phyloP scores from a whole-genome alignment of 2,113 vertebrate species.

The Anas platyrhynchos region DNA sequence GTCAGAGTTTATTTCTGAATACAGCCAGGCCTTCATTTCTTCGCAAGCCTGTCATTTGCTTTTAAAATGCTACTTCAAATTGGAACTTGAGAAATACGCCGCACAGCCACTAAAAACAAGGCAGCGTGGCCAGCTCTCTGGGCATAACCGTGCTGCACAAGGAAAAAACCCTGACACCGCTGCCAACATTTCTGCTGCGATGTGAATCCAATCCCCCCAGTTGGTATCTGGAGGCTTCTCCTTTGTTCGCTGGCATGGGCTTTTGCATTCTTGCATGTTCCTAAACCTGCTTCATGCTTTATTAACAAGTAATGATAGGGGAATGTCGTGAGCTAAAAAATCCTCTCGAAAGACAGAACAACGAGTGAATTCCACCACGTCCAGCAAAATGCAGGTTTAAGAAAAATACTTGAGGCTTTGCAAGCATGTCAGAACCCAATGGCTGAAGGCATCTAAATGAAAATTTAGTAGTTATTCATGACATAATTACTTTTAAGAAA shows the following conservation, averaged over 20 bases:
- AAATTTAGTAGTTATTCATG: background rate
- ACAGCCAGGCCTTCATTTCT: conserved; percentile 32
- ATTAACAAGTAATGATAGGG: background rate
- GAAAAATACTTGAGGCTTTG: background rate
- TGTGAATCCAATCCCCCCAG: background rate
- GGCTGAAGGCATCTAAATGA: background rate
- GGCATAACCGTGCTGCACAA: background rate
- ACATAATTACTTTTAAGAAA: conserved; percentile 14
- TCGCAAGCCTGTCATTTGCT: conserved; percentile 28
- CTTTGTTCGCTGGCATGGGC: background rate
- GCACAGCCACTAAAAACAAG: conserved; percentile 53
- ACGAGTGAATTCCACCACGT: background rate
- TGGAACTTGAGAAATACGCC: background rate
- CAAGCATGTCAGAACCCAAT: background rate
- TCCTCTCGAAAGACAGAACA: background rate
- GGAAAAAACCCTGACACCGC: conserved; percentile 6
- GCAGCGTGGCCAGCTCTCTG: accelerated
- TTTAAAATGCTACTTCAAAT: conserved; percentile 5
- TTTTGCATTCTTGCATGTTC: background rate
- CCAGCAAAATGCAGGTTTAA: background rate
- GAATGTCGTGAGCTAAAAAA: background rate
- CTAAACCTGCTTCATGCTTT: background rate
- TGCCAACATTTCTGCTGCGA: background rate
- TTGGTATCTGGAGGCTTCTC: background rate
- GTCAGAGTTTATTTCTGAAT: conserved; percentile 45